Evolutionary conservation across 2,797 vertebrate species (phyloP).

Genomic region (Podargus strigoides): DNA sequence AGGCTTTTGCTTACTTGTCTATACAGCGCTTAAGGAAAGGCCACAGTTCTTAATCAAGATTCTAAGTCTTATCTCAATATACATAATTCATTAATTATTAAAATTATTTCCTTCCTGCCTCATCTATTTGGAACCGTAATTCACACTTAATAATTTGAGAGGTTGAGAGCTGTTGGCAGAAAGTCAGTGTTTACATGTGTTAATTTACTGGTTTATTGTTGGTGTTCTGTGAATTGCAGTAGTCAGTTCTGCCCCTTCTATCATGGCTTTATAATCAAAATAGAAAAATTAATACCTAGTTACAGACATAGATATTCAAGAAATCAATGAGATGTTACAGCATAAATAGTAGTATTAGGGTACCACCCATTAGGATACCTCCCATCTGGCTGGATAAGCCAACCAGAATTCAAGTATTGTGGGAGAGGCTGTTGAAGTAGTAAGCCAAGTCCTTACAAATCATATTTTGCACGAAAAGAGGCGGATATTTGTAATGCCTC

Average conservation of each 20-base stretch:
- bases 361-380: neutral
- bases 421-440: neutral
- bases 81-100: conserved; percentile 5
- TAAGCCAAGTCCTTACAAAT: neutral
- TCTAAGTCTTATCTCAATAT: neutral
- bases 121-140: conserved; percentile 23
- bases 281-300: neutral
- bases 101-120: conserved; percentile 31
- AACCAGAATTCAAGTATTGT: neutral
- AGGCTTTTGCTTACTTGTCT: neutral
- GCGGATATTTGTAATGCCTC: neutral
- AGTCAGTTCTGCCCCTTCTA: neutral
- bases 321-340: neutral
- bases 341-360: neutral
- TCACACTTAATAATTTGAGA: neutral
- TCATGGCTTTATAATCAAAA: neutral
- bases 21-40: neutral
- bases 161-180: conserved; percentile 1
- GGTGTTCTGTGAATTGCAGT: neutral
- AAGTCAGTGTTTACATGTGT: neutral
- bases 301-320: neutral
- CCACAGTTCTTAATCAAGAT: conserved; percentile 9
- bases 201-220: conserved; percentile 26
- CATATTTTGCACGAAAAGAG: neutral
- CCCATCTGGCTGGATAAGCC: neutral